phyloP scores from a whole-genome alignment of 2,888 invertebrate genomes.

The Gnatocerus cornutus region DNA sequence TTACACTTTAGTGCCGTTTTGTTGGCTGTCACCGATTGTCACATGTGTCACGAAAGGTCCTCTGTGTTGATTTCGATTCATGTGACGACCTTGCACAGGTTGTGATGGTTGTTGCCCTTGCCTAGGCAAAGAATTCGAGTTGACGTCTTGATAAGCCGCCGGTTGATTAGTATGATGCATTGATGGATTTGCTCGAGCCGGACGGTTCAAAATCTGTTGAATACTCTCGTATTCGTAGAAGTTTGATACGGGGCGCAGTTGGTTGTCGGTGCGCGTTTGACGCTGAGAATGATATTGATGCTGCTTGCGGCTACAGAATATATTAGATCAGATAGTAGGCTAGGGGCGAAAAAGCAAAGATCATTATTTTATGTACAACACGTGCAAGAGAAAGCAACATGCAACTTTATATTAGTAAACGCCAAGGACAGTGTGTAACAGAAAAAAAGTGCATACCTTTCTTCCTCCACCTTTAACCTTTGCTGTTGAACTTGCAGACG shows the following conservation, averaged over 20 bases:
- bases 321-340: too few relatives aligned
- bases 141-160: slow-evolving; percentile 58
- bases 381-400: slow-evolving; percentile 33
- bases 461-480: slow-evolving; percentile 86
- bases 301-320: slow-evolving; percentile 75
- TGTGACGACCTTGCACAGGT: slow-evolving; percentile 49
- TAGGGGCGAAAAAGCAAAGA: too few relatives aligned
- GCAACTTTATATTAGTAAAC: slow-evolving; percentile 47
- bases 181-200: slow-evolving; percentile 62
- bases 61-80: slow-evolving; percentile 60
- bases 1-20: slow-evolving; percentile 69
- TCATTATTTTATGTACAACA: too few relatives aligned
- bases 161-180: slow-evolving; percentile 62
- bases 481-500: slow-evolving; percentile 85
- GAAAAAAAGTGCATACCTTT: slow-evolving; percentile 77
- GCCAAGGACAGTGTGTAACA: slow-evolving; percentile 44
- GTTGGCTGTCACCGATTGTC: slow-evolving; percentile 73
- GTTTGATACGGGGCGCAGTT: slow-evolving; percentile 83
- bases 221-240: slow-evolving; percentile 90
- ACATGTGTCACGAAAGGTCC: slow-evolving; percentile 79
- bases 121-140: slow-evolving; percentile 64
- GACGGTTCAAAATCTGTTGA: slow-evolving; percentile 74
- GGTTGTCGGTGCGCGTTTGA: slow-evolving; percentile 72
- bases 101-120: slow-evolving; percentile 58
- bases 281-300: slow-evolving; percentile 79